Evolutionary conservation across 1,140 invertebrate genomes (phyloP).

Genomic region (Augochlora pura): DNA sequence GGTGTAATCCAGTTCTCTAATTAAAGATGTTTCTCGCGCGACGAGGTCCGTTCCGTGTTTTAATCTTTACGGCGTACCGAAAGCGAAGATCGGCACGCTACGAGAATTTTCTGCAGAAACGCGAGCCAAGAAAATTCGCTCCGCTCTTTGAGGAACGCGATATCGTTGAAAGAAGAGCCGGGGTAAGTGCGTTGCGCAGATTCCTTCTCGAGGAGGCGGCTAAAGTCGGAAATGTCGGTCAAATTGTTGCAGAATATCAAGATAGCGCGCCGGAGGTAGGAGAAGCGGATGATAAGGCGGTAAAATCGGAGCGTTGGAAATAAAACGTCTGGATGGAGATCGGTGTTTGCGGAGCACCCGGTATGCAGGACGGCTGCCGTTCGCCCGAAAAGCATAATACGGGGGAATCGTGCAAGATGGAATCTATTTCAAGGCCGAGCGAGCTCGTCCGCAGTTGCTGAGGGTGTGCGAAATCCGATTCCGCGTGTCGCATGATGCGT

Average conservation of each 20-base stretch:
- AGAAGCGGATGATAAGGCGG: neutral
- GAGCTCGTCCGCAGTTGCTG: constrained; percentile 11
- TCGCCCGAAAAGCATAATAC: neutral
- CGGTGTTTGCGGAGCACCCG: neutral
- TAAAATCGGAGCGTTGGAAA: too few relatives aligned
- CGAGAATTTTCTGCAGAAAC: neutral
- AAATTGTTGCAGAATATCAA: neutral
- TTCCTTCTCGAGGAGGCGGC: neutral
- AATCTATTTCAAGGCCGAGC: constrained; percentile 26
- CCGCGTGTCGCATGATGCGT: constrained; percentile 47
- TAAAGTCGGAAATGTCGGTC: neutral
- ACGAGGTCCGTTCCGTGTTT: too few relatives aligned
- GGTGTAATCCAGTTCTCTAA: too few relatives aligned
- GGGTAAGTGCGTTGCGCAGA: neutral
- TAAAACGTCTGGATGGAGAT: too few relatives aligned
- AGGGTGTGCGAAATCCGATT: constrained; percentile 48
- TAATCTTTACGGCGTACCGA: too few relatives aligned
- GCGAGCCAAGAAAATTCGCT: neutral
- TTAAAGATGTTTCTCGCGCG: too few relatives aligned
- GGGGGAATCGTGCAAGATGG: neutral
- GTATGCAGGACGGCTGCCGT: neutral
- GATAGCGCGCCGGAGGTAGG: neutral
- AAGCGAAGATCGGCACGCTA: too few relatives aligned
- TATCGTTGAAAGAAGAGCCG: neutral
- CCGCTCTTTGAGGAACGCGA: neutral